Conservation (phyloP, 2,888 invertebrate genomes). For the Melangyna quadrimaculata region DNA sequence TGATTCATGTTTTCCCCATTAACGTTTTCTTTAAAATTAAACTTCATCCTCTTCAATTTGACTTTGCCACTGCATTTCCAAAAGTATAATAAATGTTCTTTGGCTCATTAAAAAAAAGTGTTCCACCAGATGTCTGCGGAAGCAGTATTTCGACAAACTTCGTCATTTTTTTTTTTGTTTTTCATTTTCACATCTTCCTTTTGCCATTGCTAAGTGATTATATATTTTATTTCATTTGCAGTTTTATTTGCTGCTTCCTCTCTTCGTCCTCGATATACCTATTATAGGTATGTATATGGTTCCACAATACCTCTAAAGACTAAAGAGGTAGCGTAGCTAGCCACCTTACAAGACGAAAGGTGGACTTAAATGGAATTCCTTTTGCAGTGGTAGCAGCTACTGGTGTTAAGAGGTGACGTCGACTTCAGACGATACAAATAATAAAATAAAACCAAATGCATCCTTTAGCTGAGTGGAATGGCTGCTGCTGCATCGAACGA, state of each 20-base stretch:
- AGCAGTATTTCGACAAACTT: conserved; percentile 35
- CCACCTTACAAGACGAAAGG: conserved; percentile 30
- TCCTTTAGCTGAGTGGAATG: background rate
- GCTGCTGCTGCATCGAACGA: conserved; percentile 3
- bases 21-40: conserved; percentile 1
- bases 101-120: conserved; percentile 34
- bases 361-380: conserved; percentile 31
- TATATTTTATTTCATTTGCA: conserved; percentile 39
- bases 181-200: conserved; percentile 1
- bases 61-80: conserved; percentile 11
- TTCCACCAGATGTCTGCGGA: conserved; percentile 51
- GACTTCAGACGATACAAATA: conserved; percentile 40
- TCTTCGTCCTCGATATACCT: background rate
- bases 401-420: conserved; percentile 59
- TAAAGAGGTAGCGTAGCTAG: background rate
- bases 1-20: background rate
- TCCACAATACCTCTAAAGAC: background rate
- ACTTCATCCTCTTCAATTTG: background rate
- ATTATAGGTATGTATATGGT: background rate
- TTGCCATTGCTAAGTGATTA: conserved; percentile 2
- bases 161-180: background rate
- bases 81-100: conserved; percentile 36
- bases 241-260: conserved; percentile 16
- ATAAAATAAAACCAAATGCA: conserved; percentile 32
- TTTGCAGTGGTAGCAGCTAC: conserved; percentile 41